These are phyloP conservation scores for Chaetops frenatus DNA, from an alignment of 2,113 vertebrate species.

Conservation along the genomic window DNA sequence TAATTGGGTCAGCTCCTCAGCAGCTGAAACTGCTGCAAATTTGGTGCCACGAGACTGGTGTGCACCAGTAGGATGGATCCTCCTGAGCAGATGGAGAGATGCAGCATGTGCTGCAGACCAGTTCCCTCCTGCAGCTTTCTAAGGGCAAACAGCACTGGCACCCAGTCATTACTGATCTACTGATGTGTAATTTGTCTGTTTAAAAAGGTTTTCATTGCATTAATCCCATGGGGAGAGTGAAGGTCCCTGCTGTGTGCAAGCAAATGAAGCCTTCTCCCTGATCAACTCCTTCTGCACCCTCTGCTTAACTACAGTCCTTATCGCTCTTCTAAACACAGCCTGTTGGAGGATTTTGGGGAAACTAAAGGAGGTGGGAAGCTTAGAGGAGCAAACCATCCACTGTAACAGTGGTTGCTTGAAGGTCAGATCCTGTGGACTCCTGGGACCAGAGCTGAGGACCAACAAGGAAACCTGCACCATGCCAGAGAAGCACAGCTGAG, in stretches of 20 bases:
- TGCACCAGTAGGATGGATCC: neutral
- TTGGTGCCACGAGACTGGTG: neutral
- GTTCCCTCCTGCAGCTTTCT: neutral
- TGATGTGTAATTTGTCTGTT: neutral
- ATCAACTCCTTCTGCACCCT: neutral
- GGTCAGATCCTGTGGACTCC: neutral
- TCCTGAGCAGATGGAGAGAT: neutral
- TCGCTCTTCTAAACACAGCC: neutral
- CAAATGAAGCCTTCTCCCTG: neutral
- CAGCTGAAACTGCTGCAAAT: neutral
- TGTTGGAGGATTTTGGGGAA: neutral
- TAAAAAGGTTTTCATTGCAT: neutral
- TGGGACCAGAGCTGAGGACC: accelerated
- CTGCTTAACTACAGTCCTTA: neutral
- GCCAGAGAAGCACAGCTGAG: neutral
- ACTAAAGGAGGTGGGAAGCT: neutral
- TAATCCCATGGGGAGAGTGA: neutral
- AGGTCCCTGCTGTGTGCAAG: neutral
- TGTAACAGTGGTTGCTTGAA: neutral
- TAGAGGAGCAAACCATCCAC: neutral
- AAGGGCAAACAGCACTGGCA: neutral
- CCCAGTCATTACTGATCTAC: neutral
- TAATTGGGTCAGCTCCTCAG: neutral
- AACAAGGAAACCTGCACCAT: accelerated
- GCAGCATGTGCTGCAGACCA: neutral